Base-by-base conservation (phyloP, 2,113 vertebrate genomes). In the Centropus unirufus region DNA sequence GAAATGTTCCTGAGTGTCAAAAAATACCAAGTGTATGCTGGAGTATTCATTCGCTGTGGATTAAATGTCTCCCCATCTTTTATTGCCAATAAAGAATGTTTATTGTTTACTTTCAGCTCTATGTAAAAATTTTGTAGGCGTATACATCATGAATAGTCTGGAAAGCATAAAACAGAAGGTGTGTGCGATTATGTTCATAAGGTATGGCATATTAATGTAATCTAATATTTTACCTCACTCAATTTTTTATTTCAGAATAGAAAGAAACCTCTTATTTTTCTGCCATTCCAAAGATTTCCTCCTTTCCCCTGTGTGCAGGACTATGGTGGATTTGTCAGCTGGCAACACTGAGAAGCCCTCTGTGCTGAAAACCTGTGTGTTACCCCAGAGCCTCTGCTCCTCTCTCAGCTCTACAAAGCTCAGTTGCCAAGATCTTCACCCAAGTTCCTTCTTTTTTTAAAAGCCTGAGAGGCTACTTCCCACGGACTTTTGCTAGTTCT, bases 41-140 rank as follows among this genome's bases (percentile, higher is more conserved):
- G 79, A 95, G 70, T 74, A 94, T 86, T 76, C 49, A 82, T 21
- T 89, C 40, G 21, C 34, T 49, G 49, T 61, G 27, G 23, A 83
- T 79, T 84, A 87, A 68, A 55, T 27, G 42, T 4, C 11, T 64
- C 52, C 76, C 55, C 20, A 47, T 59, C 49, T 76, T 81, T 87
- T 87, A n/a, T 40, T 88, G 73, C 92, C 97, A 90, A 92, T 96
- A 93, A 95, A 76, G 77, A 92, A 95, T 63, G 76, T 90, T 94
- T 88, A 90, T 95, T 62, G 90, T 82, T 92, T 89, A 93, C 86
- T 81, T 59, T 66, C 91, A 93, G 57, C 52, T 91, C 70, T 61
- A 36, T 34, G 32, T 91, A 90, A 78, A 94, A 93, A 90, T 93
- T 66, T 81, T 94, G 89, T 32, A 67, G 78, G 61, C 93, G 79